phyloP scores from a whole-genome alignment of 2,888 invertebrate species.

The Trissolcus brochymenae region DNA sequence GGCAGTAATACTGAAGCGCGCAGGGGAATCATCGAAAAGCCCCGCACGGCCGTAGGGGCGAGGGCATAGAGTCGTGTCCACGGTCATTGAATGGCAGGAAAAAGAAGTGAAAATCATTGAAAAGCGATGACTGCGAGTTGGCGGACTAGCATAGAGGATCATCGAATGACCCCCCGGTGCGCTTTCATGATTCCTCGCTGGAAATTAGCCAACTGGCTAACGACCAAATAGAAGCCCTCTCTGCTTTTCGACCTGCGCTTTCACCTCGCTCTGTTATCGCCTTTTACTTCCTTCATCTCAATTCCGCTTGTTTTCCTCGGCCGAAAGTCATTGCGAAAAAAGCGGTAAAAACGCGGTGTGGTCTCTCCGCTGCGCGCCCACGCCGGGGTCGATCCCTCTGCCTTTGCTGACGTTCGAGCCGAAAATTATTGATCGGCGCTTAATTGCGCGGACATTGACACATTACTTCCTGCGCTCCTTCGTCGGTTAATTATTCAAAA shows the following conservation, averaged over 20 bases:
- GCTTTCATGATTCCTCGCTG: slow-evolving; percentile 75
- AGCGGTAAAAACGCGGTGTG: slow-evolving; percentile 2
- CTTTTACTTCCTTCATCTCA: slow-evolving; percentile 53
- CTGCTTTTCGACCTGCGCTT: slow-evolving; percentile 49
- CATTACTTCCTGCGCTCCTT: slow-evolving; percentile 48
- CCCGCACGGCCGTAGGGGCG: slow-evolving; percentile 61
- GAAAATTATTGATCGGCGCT: slow-evolving; percentile 49
- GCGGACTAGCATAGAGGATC: slow-evolving; percentile 70
- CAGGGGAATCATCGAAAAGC: slow-evolving; percentile 68
- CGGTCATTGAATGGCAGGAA: slow-evolving; percentile 74
- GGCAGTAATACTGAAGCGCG: slow-evolving; percentile 41
- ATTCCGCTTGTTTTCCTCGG: slow-evolving; percentile 32
- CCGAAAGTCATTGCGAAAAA: slow-evolving; percentile 19
- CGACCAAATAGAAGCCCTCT: slow-evolving; percentile 73
- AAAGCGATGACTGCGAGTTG: slow-evolving; percentile 72
- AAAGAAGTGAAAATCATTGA: slow-evolving; percentile 75
- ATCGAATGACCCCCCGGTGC: slow-evolving; percentile 72
- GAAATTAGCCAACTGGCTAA: slow-evolving; percentile 77
- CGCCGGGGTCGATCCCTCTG: neutral
- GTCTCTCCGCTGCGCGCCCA: neutral
- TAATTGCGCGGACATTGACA: slow-evolving; percentile 52
- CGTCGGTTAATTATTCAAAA: slow-evolving; percentile 47
- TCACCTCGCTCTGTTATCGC: slow-evolving; percentile 58
- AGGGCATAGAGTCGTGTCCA: slow-evolving; percentile 61
- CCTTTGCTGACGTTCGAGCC: slow-evolving; percentile 15